Evolutionary conservation across 1,140 invertebrate genomes (phyloP), one percentile per base, ranked within the genome.

Genomic region (Brachystomella parvula): DNA sequence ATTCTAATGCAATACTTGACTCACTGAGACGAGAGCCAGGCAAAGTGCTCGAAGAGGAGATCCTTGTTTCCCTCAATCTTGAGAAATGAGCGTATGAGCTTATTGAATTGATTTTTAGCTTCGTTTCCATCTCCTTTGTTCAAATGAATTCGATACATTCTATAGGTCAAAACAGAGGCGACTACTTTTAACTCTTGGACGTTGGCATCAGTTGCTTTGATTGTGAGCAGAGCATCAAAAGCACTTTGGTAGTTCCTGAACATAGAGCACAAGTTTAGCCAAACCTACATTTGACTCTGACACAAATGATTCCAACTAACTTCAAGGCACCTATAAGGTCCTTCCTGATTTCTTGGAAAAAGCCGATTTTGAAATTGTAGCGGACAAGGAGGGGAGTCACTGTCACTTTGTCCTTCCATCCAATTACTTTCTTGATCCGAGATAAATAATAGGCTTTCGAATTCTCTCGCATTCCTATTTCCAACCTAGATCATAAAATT

Each of bases 311-410:
- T 3, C 39, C 21, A 29, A 30, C 47, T 29, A 53, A 70, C 64
- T 39, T 72, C 49, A 67, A 84, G 30, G 94, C 92, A 17, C 87
- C 87, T 75, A 86, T 86, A 64, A 86, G 82, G 77, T 98, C 95
- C 75, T 94, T 90, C 74, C 89, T 89, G 56, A 98, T 78, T 80
- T 99, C 96, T 79, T 91, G 90, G 47, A 95, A 85, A 80, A 96
- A 97, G n/a, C 88, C 96, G 76, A 97, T 87, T 81, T 99, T 99
- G 76, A 96, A 98, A 74, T 96, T 91, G 82, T 98, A 94, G 28
- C 96, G 81, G 2, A 98, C 92, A 82, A 92, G 93, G 24, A 98
- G 80, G 72, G 90, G 88, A 75, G 92, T 89, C 79, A 97, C 94
- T 19, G 87, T 89, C 15, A 87, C 92, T 81, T 93, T 94, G 74